A percentile compares a stretch with the other conserved stretches of the same genome.
These are phyloP conservation scores for Coregonus ussuriensis DNA, from an alignment of 2,797 vertebrate genomes.

Conservation along the genomic window DNA sequence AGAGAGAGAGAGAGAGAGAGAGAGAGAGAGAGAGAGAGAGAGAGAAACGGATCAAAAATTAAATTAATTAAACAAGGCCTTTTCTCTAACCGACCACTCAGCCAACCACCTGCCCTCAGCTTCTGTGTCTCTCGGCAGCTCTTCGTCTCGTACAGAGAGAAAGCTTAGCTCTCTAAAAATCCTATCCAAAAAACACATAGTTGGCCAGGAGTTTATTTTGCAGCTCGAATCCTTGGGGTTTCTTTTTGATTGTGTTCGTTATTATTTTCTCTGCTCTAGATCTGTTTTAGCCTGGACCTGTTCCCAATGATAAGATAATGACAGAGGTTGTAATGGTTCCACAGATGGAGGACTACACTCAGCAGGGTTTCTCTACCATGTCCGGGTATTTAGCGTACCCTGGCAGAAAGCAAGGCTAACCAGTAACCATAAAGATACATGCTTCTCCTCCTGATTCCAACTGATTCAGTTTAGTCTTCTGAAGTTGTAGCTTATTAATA, in stretches of 20 bases:
- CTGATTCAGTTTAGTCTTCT: conserved; percentile 8
- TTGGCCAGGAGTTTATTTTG: conserved; percentile 26
- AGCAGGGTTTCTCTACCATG: conserved; percentile 19
- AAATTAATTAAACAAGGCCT: background rate
- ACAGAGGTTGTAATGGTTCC: conserved; percentile 28
- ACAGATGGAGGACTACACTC: conserved; percentile 36
- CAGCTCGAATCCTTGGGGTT: conserved; percentile 2
- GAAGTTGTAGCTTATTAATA: conserved; percentile 52
- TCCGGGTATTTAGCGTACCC: conserved; percentile 50
- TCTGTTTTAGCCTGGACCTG: conserved; percentile 16
- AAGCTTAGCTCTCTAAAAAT: background rate
- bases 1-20: no score
- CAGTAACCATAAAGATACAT: conserved; percentile 13
- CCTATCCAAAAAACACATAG: conserved; percentile 16
- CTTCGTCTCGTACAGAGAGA: background rate
- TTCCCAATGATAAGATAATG: conserved; percentile 58
- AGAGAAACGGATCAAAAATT: background rate
- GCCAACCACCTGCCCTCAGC: background rate
- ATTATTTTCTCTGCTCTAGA: conserved; percentile 8
- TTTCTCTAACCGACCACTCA: background rate
- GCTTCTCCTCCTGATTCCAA: conserved; percentile 10
- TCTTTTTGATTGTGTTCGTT: conserved; percentile 8
- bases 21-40: background rate
- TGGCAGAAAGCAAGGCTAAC: conserved; percentile 51
- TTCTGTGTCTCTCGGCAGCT: background rate